Evolutionary conservation across 92 coral and sea anemone genomes (phyloP), one percentile per base, ranked within the genome.

Genomic region (Umimayanthus kanabou): DNA sequence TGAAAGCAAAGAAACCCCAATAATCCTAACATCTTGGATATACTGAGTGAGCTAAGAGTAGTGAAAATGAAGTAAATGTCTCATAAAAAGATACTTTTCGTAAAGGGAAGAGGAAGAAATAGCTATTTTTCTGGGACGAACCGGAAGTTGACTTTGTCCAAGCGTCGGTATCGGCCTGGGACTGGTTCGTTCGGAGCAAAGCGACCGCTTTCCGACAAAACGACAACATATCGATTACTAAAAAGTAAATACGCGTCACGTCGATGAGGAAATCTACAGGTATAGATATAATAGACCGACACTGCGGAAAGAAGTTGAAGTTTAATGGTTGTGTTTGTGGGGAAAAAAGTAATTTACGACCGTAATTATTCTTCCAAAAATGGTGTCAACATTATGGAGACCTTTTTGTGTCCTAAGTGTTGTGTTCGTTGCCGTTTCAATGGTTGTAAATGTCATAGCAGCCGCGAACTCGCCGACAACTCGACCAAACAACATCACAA

Each of bases 171-270:
- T 33, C 1, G 26, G 69, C n/a, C 69, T 18, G 26, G 26, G 69
- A 61, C 25, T 25, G 25, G n/a, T n/a, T n/a, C n/a, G 65, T 22
- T 77, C 81, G 58, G 80, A 43, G 16, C 53, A 6, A 45, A 2
- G 5, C 81, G 29, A 43, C 58, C 6, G 61, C 22, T 49, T 77
- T 47, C 81, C 80, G 81, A 49, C 81, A 30, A 53, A 55, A 30
- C 87, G 87, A 83, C 57, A 73, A 83, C 45, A 29, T 70, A 83
- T 83, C 77, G 87, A 83, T 14, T 70, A 47, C 77, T 5, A 70
- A 50, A 83, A 83, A 39, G 78, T 69, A 83, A 83, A 83, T 18
- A 83, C 87, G 86, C 86, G 87, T 83, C 87, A 83, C 50, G 87
- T 70, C 78, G 77, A 83, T 83, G 87, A 83, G 87, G 65, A 83